A percentile compares a stretch with the other conserved stretches of the same genome.
phyloP scores from a whole-genome alignment of 53 echinoderm and acorn worm genomes.

The Actinopyga echinites region DNA sequence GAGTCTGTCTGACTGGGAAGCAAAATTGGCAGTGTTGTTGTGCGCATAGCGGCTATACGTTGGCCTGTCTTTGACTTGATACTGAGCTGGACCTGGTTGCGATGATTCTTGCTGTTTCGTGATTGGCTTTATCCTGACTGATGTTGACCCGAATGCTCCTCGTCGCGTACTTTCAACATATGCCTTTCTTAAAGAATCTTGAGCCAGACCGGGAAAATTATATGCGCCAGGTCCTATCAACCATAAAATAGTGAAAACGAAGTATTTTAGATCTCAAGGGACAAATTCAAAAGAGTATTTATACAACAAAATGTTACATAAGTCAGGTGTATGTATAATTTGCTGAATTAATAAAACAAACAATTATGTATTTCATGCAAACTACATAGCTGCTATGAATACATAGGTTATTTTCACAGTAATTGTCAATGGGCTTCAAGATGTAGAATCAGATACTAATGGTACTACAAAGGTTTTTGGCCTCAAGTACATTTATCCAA shows the following conservation, averaged over 20 bases:
- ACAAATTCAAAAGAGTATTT: too few species aligned
- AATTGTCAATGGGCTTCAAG: too few species aligned
- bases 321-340: too few species aligned
- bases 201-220: constrained; percentile 81
- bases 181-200: constrained; percentile 81
- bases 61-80: constrained; percentile 81
- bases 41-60: constrained; percentile 80
- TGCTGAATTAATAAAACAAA: too few species aligned
- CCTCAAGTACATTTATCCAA: too few species aligned
- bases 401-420: too few species aligned
- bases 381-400: too few species aligned
- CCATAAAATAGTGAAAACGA: not conserved
- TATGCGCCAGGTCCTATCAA: constrained; percentile 83
- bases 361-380: too few species aligned
- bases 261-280: too few species aligned
- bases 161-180: constrained; percentile 89
- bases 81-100: constrained; percentile 94
- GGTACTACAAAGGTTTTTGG: too few species aligned
- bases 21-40: constrained; percentile 90
- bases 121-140: constrained; percentile 94
- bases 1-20: constrained; percentile 82
- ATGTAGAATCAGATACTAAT: too few species aligned
- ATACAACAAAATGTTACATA: too few species aligned
- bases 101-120: constrained; percentile 75
- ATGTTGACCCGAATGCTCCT: constrained; percentile 93